Conservation (phyloP, 1,140 invertebrate species). For the Drosophila lacteicornis region DNA sequence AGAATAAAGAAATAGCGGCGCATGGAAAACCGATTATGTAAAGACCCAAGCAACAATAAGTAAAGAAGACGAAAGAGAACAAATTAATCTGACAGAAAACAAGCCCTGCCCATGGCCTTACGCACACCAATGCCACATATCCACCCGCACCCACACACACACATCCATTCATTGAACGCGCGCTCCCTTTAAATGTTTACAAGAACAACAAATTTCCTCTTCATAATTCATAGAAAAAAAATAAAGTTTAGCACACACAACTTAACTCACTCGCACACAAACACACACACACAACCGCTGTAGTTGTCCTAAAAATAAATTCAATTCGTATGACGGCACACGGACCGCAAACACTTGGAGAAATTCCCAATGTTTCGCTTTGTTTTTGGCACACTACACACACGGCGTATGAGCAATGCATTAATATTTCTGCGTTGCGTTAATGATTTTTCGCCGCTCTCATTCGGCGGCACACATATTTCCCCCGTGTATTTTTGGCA, state of each 20-base stretch:
- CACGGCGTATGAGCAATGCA: constrained; percentile 42
- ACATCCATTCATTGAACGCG: constrained; percentile 54
- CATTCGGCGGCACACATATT: constrained; percentile 54
- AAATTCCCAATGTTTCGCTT: constrained; percentile 68
- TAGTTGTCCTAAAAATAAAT: constrained; percentile 81
- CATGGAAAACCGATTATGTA: constrained; percentile 80
- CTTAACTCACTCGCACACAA: constrained; percentile 6
- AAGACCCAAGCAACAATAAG: constrained; percentile 36
- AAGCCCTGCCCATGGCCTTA: constrained; percentile 51
- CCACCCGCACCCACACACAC: constrained; percentile 18
- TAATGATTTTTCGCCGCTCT: constrained; percentile 46
- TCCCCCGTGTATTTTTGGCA: constrained; percentile 32
- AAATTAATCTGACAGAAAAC: constrained; percentile 63
- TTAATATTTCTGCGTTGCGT: constrained; percentile 47
- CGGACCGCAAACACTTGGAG: constrained; percentile 63
- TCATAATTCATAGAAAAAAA: constrained; percentile 62
- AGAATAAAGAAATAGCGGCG: constrained; percentile 25
- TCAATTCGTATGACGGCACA: constrained; percentile 71
- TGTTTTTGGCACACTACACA: constrained; percentile 46
- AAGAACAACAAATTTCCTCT: constrained; percentile 51
- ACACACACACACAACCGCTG: constrained; percentile 20
- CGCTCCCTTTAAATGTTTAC: constrained; percentile 61
- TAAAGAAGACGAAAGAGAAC: constrained; percentile 38
- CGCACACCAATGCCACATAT: constrained; percentile 1
- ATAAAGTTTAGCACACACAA: constrained; percentile 29